Evolutionary conservation across 2,888 invertebrate species (phyloP).

Genomic region (Amblyjoppa proteus): DNA sequence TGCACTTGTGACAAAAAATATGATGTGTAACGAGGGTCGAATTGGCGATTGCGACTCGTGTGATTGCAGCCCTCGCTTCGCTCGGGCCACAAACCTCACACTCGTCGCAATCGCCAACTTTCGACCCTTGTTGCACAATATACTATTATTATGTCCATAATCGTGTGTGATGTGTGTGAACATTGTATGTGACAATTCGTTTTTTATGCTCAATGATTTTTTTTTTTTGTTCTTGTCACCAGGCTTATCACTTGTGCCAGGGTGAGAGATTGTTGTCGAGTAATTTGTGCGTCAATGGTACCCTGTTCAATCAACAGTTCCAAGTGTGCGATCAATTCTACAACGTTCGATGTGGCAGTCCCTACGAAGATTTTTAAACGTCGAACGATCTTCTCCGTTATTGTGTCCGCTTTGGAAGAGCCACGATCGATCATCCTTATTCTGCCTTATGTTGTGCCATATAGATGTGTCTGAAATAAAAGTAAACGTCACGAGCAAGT

Average conservation of each 20-base stretch:
- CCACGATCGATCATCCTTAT: slow-evolving; percentile 1
- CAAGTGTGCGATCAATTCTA: slow-evolving; percentile 90
- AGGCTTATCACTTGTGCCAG: slow-evolving; percentile 89
- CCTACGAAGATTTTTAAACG: slow-evolving; percentile 86
- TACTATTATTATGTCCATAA: no score
- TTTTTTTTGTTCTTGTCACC: slow-evolving; percentile 58
- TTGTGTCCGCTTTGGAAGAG: not conserved
- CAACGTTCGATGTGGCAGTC: slow-evolving; percentile 88
- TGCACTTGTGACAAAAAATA: no score
- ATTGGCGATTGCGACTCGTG: no score
- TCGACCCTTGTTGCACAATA: no score
- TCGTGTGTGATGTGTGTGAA: no score
- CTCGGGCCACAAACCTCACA: no score
- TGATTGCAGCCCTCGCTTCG: no score
- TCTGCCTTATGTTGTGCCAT: slow-evolving; percentile 21
- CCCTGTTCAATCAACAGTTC: slow-evolving; percentile 89
- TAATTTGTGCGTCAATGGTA: slow-evolving; percentile 88
- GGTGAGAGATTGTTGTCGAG: slow-evolving; percentile 86
- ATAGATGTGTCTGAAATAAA: not conserved
- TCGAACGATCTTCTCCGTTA: not conserved
- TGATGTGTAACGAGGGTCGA: no score
- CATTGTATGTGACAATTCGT: no score
- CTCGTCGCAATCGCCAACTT: no score
- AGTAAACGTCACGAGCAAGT: not conserved
- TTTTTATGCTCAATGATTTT: not conserved